Percentiles rank a stretch among this genome's conserved stretches.
Evolutionary conservation across 1,140 invertebrate genomes (phyloP).

Genomic region (Lamellibrachia luymesi): DNA sequence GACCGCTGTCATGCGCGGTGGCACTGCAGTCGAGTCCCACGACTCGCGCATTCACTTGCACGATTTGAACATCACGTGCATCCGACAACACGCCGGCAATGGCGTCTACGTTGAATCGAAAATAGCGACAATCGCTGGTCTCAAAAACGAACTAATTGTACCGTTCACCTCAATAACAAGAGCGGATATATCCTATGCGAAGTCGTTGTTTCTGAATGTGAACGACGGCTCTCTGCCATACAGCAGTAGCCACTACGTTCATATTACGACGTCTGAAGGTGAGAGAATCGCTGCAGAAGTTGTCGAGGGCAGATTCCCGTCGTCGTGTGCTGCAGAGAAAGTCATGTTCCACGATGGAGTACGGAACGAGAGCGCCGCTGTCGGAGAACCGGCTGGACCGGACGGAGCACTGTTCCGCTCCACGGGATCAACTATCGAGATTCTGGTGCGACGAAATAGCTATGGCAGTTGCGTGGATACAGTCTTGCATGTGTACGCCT

Average conservation of each 20-base stretch:
- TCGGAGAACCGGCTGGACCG: neutral
- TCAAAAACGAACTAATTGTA: neutral
- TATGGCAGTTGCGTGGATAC: neutral
- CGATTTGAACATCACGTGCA: neutral
- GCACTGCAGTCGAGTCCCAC: neutral
- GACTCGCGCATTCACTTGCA: neutral
- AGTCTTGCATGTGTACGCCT: neutral
- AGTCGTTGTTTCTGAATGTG: neutral
- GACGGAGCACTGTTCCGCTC: neutral
- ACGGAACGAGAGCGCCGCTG: neutral
- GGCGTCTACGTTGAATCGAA: neutral
- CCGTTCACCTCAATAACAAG: neutral
- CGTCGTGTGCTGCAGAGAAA: neutral
- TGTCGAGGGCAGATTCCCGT: neutral
- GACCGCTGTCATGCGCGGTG: neutral
- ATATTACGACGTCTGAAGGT: neutral
- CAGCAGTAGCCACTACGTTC: neutral
- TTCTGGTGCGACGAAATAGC: neutral
- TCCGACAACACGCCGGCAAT: neutral
- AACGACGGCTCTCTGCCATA: neutral
- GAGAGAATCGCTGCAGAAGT: neutral
- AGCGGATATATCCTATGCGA: neutral
- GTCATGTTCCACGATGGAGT: neutral
- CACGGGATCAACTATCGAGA: neutral
- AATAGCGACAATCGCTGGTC: neutral